Conservation (phyloP, 2,113 vertebrate genomes). For the Lamprologus lemairii region DNA sequence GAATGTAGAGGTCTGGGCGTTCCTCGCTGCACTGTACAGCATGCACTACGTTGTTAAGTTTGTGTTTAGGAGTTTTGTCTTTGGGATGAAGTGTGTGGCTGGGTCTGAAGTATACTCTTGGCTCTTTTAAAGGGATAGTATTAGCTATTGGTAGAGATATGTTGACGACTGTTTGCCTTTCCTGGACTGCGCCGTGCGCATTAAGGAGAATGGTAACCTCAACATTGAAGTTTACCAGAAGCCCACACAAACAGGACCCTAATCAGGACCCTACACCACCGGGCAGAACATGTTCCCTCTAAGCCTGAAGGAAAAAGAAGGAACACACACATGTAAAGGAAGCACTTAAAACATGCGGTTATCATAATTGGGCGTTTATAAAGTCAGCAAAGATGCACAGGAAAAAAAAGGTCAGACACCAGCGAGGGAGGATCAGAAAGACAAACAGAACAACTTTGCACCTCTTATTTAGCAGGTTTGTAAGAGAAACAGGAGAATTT, state of each 20-base stretch:
- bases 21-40: background rate
- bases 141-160: background rate
- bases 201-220: background rate
- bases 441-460: background rate
- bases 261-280: background rate
- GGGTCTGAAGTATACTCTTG: background rate
- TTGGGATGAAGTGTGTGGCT: background rate
- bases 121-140: background rate
- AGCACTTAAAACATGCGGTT: fast-evolving
- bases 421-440: fast-evolving
- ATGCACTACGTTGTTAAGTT: background rate
- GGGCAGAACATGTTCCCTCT: background rate
- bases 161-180: background rate
- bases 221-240: fast-evolving
- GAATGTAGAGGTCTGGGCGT: background rate
- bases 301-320: background rate
- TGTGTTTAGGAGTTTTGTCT: background rate
- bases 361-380: fast-evolving
- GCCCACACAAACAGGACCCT: background rate
- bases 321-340: background rate
- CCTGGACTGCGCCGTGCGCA: fast-evolving
- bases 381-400: background rate
- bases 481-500: background rate
- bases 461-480: background rate
- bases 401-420: fast-evolving